Base-by-base conservation (phyloP, 2,113 vertebrate genomes). In the Edolisoma coerulescens region DNA sequence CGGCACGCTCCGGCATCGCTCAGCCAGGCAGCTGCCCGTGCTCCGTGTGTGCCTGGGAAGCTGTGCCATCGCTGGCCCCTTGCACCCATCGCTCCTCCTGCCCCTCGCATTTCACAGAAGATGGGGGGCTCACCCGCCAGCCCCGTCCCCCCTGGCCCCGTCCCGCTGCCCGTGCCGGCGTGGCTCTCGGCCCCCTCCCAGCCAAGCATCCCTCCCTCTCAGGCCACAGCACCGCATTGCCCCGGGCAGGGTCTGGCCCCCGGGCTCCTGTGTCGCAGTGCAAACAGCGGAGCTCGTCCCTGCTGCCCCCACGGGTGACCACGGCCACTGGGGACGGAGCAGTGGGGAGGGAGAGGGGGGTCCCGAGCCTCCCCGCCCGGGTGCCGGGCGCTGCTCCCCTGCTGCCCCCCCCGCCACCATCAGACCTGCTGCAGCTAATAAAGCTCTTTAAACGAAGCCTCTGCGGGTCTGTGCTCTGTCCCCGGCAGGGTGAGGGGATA, bases 381-480 rank as follows among this genome's bases (percentile, higher is more conserved):
- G 67, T 37, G 81, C 82, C 0, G 10, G 60, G 78, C 1, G 0
- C 94, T 37, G 60, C 65, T 70, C 52, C 71, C 92, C 81, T 49
- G 56, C 88, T 21, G 2, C 60, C 60, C 3, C 85, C 94, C 95
- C 96, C 56, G 90, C 94, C 64, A 49, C 91, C 90, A 91, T 95
- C 97, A 97, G 96, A 92, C 96, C 91, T 87, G 95, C 97, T 87
- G 96, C 95, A 94, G 88, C 88, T 93, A 98, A 98, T 98, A 98
- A 98, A 98, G 97, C 67, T 75, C 94, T 96, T 98, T 97, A 93
- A 96, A 97, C 2, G n/a, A 94, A 87, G 11, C 30, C 45, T 17
- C 47, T 24, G 39, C 0, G 2, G 15, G 26, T 70, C 33, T 32
- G 86, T 0, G 2, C 33, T 70, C 68, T 74, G 74, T 67, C 64